Percentiles rank a stretch among this genome's conserved stretches.
These are phyloP conservation scores for Cochlearius cochlearius DNA, from an alignment of 2,113 vertebrate genomes.

Conservation along the genomic window DNA sequence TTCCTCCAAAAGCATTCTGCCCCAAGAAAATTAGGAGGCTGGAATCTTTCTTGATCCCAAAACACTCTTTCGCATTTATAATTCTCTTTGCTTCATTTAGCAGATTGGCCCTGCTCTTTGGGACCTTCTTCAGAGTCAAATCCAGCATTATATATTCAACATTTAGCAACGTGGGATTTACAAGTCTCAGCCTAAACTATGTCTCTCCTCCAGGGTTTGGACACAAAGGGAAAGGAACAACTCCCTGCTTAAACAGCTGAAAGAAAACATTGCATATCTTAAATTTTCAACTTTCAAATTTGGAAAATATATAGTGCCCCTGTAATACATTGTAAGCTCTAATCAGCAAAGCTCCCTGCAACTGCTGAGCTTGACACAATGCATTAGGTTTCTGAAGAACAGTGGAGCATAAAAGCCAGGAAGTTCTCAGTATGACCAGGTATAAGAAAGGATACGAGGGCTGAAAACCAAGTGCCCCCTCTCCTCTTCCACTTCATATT, in stretches of 20 bases:
- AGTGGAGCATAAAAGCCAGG: not conserved
- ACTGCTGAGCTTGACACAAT: not conserved
- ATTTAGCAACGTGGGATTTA: not conserved
- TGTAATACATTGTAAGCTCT: not conserved
- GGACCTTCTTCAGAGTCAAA: not conserved
- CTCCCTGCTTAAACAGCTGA: not conserved
- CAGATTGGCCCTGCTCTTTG: not conserved
- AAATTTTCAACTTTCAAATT: not conserved
- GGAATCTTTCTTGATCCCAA: not conserved
- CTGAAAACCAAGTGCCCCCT: not conserved
- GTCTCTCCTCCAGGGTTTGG: not conserved
- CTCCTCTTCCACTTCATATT: not conserved
- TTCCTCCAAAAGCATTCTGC: not conserved
- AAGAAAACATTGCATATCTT: not conserved
- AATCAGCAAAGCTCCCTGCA: not conserved
- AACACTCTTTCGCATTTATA: not conserved
- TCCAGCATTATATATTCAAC: not conserved
- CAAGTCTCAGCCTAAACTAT: not conserved
- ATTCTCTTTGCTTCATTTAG: not conserved
- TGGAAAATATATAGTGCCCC: not conserved
- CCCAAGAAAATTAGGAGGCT: not conserved
- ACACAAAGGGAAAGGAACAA: not conserved
- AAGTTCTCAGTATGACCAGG: not conserved
- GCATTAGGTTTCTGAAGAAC: not conserved
- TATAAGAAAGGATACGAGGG: not conserved